Base-by-base conservation (phyloP, 1,140 invertebrate species). In the Archivesica marissinica region DNA sequence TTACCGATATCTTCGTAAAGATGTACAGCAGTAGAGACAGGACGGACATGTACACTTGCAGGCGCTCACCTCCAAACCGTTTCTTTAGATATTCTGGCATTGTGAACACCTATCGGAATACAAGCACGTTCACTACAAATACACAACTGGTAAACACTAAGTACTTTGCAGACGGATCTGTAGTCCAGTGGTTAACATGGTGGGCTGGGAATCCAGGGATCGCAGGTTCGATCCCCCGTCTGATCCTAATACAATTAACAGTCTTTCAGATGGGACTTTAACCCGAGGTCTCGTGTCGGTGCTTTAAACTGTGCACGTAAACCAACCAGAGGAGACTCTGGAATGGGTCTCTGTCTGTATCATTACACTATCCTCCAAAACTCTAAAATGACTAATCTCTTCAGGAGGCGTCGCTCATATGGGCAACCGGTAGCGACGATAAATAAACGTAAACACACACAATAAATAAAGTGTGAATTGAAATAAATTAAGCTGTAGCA, bases 1-100 rank as follows among this genome's bases (percentile, higher is more conserved):
- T 94, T 92, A 96, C 95, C 20, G 95, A 95, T 78, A 96, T 95
- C 92, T 96, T 96, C 4, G 95, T 96, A 89, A 96, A 95, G 23
- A 96, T 93, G 87, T 95, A 96, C n/a, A 96, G 92, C 20, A 95
- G 90, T 0, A 96, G 92, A 4, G 95, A 94, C 15, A 96, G 90
- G 39, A 95, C 93, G 15, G 95, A 94, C 86, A 96, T 93, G 88
- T 95, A 96, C 9, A 95, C 91, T 66, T 95, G 92, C 54, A 96
- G 95, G n/a, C 95, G 89, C 80, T 95, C 92, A 38, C 95, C 95
- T 4, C 95, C 95, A 89, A 96, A 96, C 39, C 95, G 87, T 83
- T 95, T 95, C 88, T 94, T 93, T 44, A 96, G 90, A 89, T 95
- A 96, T 88, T 96, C 95, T 3, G 95, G 95, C 93, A 96, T 94